A percentile compares a stretch with the other conserved stretches of the same genome.
These are phyloP conservation scores for Spodoptera picta DNA, from an alignment of 2,888 invertebrate genomes.

Conservation along the genomic window DNA sequence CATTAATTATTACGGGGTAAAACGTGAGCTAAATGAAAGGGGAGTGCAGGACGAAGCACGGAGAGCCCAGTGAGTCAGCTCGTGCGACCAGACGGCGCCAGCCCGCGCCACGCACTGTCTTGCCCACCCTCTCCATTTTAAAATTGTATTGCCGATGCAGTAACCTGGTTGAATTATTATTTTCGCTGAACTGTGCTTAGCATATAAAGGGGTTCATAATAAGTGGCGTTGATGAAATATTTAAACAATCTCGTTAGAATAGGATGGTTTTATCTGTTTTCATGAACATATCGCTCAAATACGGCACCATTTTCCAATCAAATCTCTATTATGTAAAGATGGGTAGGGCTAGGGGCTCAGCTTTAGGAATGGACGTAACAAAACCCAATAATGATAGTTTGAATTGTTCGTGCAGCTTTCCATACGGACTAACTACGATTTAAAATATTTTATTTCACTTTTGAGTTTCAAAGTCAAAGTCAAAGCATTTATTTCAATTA, in stretches of 20 bases:
- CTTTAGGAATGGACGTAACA: slow-evolving; percentile 29
- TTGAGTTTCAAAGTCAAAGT: too few relatives aligned
- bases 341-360: slow-evolving; percentile 18
- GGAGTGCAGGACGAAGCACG: slow-evolving; percentile 68
- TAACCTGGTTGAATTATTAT: slow-evolving; percentile 64
- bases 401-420: slow-evolving; percentile 47
- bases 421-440: slow-evolving; percentile 45
- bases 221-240: slow-evolving; percentile 62
- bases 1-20: slow-evolving; percentile 80
- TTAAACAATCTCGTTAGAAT: slow-evolving; percentile 55
- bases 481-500: too few relatives aligned
- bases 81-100: slow-evolving; percentile 84
- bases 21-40: slow-evolving; percentile 75
- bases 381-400: slow-evolving; percentile 52
- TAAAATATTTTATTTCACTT: slow-evolving; percentile 49
- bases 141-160: slow-evolving; percentile 60
- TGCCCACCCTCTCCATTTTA: slow-evolving; percentile 67
- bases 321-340: slow-evolving; percentile 41
- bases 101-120: slow-evolving; percentile 74
- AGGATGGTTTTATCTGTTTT: slow-evolving; percentile 18
- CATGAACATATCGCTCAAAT: slow-evolving; percentile 18
- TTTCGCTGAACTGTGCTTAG: slow-evolving; percentile 68
- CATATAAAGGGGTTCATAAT: slow-evolving; percentile 71
- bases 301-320: slow-evolving; percentile 28
- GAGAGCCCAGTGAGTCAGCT: slow-evolving; percentile 84